These are phyloP conservation scores for Agrilus mali DNA, from an alignment of 2,888 invertebrate species.

Conservation along the genomic window DNA sequence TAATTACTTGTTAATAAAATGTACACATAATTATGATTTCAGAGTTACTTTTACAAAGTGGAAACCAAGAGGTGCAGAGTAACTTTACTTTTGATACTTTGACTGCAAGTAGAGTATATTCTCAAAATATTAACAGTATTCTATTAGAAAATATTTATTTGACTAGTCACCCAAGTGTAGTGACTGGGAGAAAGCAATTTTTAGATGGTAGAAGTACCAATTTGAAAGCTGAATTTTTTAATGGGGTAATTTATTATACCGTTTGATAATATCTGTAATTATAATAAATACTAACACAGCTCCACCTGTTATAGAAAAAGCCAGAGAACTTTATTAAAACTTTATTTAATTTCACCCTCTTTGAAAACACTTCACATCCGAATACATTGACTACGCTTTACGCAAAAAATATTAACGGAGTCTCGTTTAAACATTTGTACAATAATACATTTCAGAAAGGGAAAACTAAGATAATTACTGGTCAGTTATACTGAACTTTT, in stretches of 20 bases:
- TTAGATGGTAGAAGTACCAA: slow-evolving; percentile 13
- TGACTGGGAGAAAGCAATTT: slow-evolving; percentile 23
- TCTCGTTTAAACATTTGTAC: too few relatives aligned
- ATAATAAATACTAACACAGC: not conserved
- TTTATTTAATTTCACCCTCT: too few relatives aligned
- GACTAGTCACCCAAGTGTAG: slow-evolving; percentile 13
- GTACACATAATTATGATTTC: slow-evolving; percentile 7
- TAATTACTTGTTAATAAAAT: not conserved
- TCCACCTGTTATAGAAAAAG: too few relatives aligned
- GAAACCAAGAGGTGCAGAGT: slow-evolving; percentile 14
- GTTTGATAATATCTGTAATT: not conserved
- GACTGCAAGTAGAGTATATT: slow-evolving; percentile 14
- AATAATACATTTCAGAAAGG: too few relatives aligned
- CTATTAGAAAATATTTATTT: slow-evolving; percentile 20
- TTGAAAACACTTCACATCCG: too few relatives aligned
- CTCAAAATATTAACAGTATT: slow-evolving; percentile 20
- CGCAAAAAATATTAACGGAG: too few relatives aligned
- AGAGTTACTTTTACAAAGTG: slow-evolving; percentile 18
- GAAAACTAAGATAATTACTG: slow-evolving; percentile 2
- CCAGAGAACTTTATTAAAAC: too few relatives aligned
- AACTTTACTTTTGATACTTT: slow-evolving; percentile 16
- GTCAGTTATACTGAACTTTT: not conserved
- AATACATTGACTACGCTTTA: too few relatives aligned
- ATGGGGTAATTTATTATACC: slow-evolving; percentile 14
- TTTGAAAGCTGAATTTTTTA: slow-evolving; percentile 13